Evolutionary conservation across 2,888 invertebrate genomes (phyloP).

Genomic region (Rapana venosa): DNA sequence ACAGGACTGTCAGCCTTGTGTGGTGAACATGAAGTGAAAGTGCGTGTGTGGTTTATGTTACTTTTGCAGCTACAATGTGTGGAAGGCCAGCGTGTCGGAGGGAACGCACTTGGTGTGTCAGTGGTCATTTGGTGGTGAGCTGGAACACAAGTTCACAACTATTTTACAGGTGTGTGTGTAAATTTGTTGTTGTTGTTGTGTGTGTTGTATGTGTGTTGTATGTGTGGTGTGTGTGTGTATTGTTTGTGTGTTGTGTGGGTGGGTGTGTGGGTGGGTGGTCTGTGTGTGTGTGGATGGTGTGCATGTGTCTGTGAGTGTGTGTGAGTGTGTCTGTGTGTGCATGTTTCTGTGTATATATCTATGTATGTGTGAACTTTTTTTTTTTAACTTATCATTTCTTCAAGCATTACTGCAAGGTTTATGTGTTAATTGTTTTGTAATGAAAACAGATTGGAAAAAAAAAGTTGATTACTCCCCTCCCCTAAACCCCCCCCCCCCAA

Average conservation of each 20-base stretch:
- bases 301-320: constrained; percentile 2
- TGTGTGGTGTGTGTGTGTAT: constrained; percentile 16
- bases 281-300: background rate
- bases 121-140: constrained; percentile 44
- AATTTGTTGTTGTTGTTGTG: too few relatives aligned
- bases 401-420: too few relatives aligned
- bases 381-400: too few relatives aligned
- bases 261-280: background rate
- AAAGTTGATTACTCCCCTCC: too few relatives aligned
- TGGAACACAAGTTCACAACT: constrained; percentile 31
- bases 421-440: too few relatives aligned
- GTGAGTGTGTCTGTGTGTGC: constrained; percentile 12
- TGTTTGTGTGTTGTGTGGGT: background rate
- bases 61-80: constrained; percentile 49
- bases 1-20: too few relatives aligned
- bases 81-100: constrained; percentile 45
- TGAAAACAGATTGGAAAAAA: too few relatives aligned
- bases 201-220: background rate
- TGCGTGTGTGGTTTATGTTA: background rate
- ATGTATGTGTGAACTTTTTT: background rate
- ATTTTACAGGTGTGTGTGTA: constrained; percentile 37
- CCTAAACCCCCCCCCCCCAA: too few relatives aligned
- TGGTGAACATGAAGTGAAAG: too few relatives aligned
- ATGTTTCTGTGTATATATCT: background rate
- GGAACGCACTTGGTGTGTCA: constrained; percentile 50